A percentile compares a stretch with the other conserved stretches of the same genome.
phyloP scores from a whole-genome alignment of 2,113 vertebrate genomes.

The Antennarius striatus region DNA sequence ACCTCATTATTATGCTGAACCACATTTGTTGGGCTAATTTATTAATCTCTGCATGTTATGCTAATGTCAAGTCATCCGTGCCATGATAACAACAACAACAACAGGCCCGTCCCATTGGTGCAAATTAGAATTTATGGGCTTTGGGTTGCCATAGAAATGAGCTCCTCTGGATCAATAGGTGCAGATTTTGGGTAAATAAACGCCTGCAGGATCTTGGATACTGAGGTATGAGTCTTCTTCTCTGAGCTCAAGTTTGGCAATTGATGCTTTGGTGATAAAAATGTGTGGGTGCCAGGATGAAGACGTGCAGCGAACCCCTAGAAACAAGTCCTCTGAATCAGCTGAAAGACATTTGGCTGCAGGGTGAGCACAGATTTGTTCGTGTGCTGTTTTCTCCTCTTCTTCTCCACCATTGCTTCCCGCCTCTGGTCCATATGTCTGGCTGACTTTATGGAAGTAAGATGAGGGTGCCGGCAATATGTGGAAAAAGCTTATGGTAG shows the following conservation, averaged over 20 bases:
- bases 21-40: conserved; percentile 69
- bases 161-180: conserved; percentile 65
- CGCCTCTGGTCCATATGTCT: background rate
- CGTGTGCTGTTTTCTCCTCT: conserved; percentile 3
- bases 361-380: conserved; percentile 35
- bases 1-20: conserved; percentile 46
- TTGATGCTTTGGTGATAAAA: conserved; percentile 53
- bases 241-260: conserved; percentile 28
- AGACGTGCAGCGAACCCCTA: conserved; percentile 26
- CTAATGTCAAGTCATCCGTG: conserved; percentile 62
- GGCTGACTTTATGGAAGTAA: conserved; percentile 12
- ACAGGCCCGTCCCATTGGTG: conserved; percentile 33
- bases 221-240: conserved; percentile 20
- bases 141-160: conserved; percentile 60
- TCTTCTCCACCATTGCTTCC: background rate
- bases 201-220: conserved; percentile 43
- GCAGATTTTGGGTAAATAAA: conserved; percentile 47
- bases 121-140: conserved; percentile 72
- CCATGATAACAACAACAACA: conserved; percentile 60
- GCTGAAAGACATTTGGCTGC: conserved; percentile 19
- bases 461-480: conserved; percentile 15
- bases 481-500: conserved; percentile 31
- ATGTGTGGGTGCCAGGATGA: conserved; percentile 34
- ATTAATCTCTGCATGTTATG: conserved; percentile 63
- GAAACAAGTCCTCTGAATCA: conserved; percentile 8